Conservation (phyloP, 2,113 vertebrate species). For the Acrocephalus arundinaceus region DNA sequence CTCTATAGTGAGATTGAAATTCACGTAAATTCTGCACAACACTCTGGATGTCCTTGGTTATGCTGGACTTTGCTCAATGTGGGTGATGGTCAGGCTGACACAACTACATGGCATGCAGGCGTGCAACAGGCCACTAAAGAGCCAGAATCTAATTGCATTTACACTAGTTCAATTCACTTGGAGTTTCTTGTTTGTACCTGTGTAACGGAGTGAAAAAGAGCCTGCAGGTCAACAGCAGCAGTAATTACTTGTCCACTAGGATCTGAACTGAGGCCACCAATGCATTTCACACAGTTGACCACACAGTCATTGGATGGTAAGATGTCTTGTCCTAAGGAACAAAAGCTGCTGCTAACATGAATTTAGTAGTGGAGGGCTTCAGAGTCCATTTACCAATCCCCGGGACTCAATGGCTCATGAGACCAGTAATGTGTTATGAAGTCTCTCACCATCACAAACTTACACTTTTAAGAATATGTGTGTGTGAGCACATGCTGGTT, state of each 20-base stretch:
- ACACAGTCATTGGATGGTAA: slow-evolving; percentile 33
- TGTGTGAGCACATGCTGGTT: background rate
- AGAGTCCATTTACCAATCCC: slow-evolving; percentile 58
- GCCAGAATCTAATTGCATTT: slow-evolving; percentile 37
- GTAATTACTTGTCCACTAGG: slow-evolving; percentile 50
- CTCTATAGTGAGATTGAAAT: background rate
- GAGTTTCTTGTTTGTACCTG: slow-evolving; percentile 32
- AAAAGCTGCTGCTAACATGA: slow-evolving; percentile 13
- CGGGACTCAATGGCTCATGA: slow-evolving; percentile 39
- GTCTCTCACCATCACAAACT: slow-evolving; percentile 16
- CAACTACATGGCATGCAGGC: background rate
- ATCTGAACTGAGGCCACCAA: slow-evolving; percentile 37
- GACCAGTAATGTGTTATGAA: slow-evolving; percentile 48
- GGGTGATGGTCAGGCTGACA: background rate
- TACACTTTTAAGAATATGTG: background rate
- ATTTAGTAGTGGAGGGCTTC: background rate
- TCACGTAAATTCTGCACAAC: background rate
- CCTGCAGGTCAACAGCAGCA: background rate
- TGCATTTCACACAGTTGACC: slow-evolving; percentile 61
- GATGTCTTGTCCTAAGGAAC: slow-evolving; percentile 30
- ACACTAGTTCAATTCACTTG: slow-evolving; percentile 41
- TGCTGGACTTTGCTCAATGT: accelerated
- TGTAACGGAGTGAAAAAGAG: slow-evolving; percentile 33
- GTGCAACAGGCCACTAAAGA: background rate
- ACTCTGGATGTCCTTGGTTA: background rate